Evolutionary conservation across 1,140 invertebrate genomes (phyloP).

Genomic region (Procambarus clarkii): DNA sequence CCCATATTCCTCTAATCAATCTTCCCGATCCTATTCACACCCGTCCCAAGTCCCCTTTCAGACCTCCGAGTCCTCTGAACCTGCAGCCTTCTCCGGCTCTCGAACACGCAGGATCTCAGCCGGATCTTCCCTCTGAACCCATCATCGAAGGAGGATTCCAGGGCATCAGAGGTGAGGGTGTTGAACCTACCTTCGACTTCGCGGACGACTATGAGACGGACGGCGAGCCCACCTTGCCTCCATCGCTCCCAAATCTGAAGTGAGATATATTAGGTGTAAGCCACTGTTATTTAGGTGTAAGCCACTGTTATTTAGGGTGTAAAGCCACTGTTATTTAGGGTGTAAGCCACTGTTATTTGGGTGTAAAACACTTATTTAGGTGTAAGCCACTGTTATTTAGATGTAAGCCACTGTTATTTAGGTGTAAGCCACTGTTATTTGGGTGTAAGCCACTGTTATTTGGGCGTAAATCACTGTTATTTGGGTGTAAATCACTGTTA

Average conservation of each 20-base stretch:
- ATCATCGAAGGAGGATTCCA: conserved; percentile 38
- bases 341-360: too few relatives aligned
- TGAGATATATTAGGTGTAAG: conserved; percentile 72
- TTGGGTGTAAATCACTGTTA: too few relatives aligned
- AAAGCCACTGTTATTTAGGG: too few relatives aligned
- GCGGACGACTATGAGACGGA: conserved; percentile 81
- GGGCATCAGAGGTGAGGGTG: conserved; percentile 29
- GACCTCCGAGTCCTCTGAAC: neutral
- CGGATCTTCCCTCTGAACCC: conserved; percentile 46
- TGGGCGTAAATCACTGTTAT: too few relatives aligned
- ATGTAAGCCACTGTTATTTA: too few relatives aligned
- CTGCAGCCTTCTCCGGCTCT: neutral
- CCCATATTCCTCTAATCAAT: conserved; percentile 16
- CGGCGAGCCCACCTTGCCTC: conserved; percentile 82
- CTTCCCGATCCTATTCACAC: conserved; percentile 50
- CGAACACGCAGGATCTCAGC: too few relatives aligned
- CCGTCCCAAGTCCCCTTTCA: neutral
- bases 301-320: too few relatives aligned
- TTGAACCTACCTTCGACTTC: conserved; percentile 33
- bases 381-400: too few relatives aligned
- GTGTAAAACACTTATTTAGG: too few relatives aligned
- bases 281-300: too few relatives aligned
- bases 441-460: too few relatives aligned
- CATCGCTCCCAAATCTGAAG: conserved; percentile 84
- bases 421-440: too few relatives aligned